phyloP scores from a whole-genome alignment of 30 jellyfish, hydroid and myxozoan genomes.

The Turritopsis rubra region DNA sequence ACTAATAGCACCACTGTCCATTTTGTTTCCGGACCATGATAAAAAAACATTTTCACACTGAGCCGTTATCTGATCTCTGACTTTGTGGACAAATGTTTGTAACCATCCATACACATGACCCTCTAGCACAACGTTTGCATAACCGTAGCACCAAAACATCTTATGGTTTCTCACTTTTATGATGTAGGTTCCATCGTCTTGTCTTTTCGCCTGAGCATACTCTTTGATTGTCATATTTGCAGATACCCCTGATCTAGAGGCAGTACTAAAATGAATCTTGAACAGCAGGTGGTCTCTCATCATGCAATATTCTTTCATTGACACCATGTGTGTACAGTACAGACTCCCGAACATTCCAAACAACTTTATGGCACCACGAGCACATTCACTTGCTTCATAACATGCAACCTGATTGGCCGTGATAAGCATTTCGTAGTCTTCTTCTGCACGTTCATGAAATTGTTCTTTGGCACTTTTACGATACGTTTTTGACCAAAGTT shows the following conservation, averaged over 20 bases:
- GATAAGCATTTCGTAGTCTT: background rate
- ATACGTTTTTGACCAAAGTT: background rate
- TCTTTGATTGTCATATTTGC: slow-evolving; percentile 11
- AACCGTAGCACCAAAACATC: slow-evolving; percentile 3
- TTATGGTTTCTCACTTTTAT: slow-evolving; percentile 19
- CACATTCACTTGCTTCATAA: background rate
- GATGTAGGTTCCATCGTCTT: slow-evolving; percentile 10
- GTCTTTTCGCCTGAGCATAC: background rate
- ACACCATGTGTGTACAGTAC: background rate
- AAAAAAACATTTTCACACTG: background rate
- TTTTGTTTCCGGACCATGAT: background rate
- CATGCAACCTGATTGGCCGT: background rate
- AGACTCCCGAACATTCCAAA: background rate
- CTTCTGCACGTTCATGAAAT: background rate
- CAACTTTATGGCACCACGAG: background rate
- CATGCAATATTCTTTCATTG: background rate
- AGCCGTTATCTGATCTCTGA: slow-evolving; percentile 6
- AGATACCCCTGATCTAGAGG: slow-evolving; percentile 10
- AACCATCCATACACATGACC: slow-evolving; percentile 5
- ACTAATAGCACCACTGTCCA: background rate
- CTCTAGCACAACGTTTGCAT: background rate
- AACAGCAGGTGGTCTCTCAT: slow-evolving; percentile 15
- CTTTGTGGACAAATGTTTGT: background rate
- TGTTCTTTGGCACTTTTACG: background rate
- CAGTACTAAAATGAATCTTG: slow-evolving; percentile 5